These are phyloP conservation scores for Microtus richardsoni DNA, from an alignment of 2,113 vertebrate species.

Conservation along the genomic window DNA sequence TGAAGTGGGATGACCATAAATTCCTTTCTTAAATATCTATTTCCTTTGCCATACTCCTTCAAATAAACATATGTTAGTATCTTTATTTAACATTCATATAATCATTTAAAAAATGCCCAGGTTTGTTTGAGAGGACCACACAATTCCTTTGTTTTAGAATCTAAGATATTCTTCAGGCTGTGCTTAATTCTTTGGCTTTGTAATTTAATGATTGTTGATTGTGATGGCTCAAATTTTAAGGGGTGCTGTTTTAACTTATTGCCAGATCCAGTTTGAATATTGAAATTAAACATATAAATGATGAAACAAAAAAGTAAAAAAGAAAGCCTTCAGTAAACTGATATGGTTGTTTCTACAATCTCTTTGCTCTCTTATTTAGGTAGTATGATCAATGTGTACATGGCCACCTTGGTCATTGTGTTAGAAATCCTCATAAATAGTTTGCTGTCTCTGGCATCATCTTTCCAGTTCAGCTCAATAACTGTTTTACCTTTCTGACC, in stretches of 20 bases:
- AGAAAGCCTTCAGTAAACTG: background rate
- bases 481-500: background rate
- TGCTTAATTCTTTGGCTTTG: background rate
- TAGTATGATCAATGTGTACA: too few relatives aligned
- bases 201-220: background rate
- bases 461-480: background rate
- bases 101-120: background rate
- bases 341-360: background rate
- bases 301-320: background rate
- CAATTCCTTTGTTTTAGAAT: conserved; percentile 1
- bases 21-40: background rate
- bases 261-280: background rate
- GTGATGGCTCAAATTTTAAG: background rate
- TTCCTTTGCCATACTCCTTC: background rate
- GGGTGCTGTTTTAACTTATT: background rate
- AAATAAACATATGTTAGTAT: background rate
- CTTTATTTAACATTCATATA: background rate
- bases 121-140: background rate
- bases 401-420: too few relatives aligned
- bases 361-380: too few relatives aligned
- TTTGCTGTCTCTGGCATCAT: background rate
- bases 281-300: background rate
- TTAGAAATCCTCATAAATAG: background rate
- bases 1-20: too few relatives aligned
- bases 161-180: background rate